Evolutionary conservation across 1,140 invertebrate species (phyloP).

Genomic region (Capitella teleta): DNA sequence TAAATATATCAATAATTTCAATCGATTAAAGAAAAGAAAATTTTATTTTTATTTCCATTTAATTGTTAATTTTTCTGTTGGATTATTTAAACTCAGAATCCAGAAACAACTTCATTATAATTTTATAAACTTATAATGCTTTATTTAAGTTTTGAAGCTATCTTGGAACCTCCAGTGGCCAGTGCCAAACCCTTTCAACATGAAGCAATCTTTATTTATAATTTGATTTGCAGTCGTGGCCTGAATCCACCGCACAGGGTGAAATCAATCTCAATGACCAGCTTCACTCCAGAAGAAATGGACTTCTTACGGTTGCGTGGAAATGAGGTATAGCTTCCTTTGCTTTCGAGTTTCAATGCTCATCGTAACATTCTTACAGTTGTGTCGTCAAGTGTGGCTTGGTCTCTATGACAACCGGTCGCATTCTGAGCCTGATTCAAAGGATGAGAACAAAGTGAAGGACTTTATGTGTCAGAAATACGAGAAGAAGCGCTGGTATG

Average conservation of each 20-base stretch:
- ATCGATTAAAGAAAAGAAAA: no score
- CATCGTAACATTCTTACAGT: conserved; percentile 41
- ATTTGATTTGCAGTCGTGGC: conserved; percentile 62
- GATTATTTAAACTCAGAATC: no score
- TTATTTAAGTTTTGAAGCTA: no score
- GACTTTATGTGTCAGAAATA: conserved; percentile 90
- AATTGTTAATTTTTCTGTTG: no score
- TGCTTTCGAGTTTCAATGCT: no score
- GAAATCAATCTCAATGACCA: conserved; percentile 98
- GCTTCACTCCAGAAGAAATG: conserved; percentile 89
- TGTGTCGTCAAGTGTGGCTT: conserved; percentile 80
- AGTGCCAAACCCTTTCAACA: no score
- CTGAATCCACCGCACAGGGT: conserved; percentile 93
- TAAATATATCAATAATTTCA: no score
- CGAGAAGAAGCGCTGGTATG: conserved; percentile 66
- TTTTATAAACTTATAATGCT: no score
- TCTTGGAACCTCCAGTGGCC: no score
- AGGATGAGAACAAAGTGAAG: conserved; percentile 79
- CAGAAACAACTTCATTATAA: no score
- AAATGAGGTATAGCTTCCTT: conserved; percentile 85
- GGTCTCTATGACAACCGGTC: conserved; percentile 58
- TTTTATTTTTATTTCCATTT: no score
- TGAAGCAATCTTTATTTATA: no score
- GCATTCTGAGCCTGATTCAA: conserved; percentile 44
- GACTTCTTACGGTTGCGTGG: conserved; percentile 79